These are phyloP conservation scores for Psix sp. DNA, from an alignment of 1,140 invertebrate species.

Conservation along the genomic window DNA sequence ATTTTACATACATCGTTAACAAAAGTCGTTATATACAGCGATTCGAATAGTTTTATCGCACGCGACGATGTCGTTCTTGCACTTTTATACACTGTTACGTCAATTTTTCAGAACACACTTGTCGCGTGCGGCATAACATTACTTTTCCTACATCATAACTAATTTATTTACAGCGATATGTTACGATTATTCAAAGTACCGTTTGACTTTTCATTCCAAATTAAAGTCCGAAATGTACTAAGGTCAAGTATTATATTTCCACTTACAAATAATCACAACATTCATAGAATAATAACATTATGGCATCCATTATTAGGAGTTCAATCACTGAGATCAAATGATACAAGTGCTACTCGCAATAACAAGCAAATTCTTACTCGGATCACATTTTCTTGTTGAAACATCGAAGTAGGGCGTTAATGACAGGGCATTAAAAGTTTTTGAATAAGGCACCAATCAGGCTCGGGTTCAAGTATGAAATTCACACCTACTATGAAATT, in stretches of 20 bases:
- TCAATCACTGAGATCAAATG: slow-evolving; percentile 49
- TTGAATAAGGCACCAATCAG: too few relatives aligned
- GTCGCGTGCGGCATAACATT: too few relatives aligned
- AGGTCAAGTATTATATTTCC: neutral
- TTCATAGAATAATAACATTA: slow-evolving; percentile 29
- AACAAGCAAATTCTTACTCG: slow-evolving; percentile 19
- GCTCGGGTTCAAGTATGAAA: too few relatives aligned
- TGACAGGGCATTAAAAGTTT: too few relatives aligned
- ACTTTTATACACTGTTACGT: slow-evolving; percentile 9
- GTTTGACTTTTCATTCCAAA: neutral
- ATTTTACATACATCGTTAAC: slow-evolving; percentile 52
- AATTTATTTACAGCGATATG: slow-evolving; percentile 53
- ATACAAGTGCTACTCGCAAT: slow-evolving; percentile 13
- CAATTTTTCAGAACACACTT: neutral
- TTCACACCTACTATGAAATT: too few relatives aligned
- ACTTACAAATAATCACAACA: slow-evolving; percentile 44
- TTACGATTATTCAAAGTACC: slow-evolving; percentile 41
- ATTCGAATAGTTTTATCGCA: slow-evolving; percentile 4
- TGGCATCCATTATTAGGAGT: slow-evolving; percentile 41
- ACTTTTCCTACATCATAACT: slow-evolving; percentile 17
- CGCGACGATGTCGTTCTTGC: slow-evolving; percentile 1
- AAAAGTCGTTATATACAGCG: slow-evolving; percentile 55
- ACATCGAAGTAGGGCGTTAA: too few relatives aligned
- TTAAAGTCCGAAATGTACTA: neutral
- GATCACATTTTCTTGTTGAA: slow-evolving; percentile 7